Evolutionary conservation across 2,888 invertebrate species (phyloP).

Genomic region (Adela reaumurella): DNA sequence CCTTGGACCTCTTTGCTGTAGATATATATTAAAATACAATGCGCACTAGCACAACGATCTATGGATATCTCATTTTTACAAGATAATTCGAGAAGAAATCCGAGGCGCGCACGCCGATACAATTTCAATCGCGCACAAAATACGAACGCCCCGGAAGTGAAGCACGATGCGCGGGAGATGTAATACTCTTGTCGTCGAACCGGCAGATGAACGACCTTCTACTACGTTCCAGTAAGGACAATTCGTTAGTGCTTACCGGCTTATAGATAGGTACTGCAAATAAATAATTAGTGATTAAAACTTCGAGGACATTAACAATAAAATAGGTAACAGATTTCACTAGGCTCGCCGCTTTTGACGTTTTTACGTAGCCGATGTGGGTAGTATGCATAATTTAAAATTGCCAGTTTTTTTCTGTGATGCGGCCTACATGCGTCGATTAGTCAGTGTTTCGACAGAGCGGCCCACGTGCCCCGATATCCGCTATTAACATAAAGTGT

Average conservation of each 20-base stretch:
- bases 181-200: no score
- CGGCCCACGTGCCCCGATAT: slow-evolving; percentile 29
- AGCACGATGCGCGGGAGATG: no score
- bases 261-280: not conserved
- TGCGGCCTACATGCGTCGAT: slow-evolving; percentile 42
- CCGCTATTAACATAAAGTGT: slow-evolving; percentile 50
- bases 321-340: slow-evolving; percentile 33
- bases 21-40: no score
- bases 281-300: slow-evolving; percentile 45
- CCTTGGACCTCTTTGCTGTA: no score
- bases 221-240: no score
- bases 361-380: slow-evolving; percentile 27
- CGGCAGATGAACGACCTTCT: no score
- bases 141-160: no score
- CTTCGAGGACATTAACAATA: slow-evolving; percentile 26
- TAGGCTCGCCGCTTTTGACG: slow-evolving; percentile 10
- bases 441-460: slow-evolving; percentile 52
- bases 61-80: no score
- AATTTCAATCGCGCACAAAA: no score
- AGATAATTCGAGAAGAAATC: no score
- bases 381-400: slow-evolving; percentile 52
- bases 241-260: not conserved
- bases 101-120: no score
- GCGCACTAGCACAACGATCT: no score
- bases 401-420: slow-evolving; percentile 43